Evolutionary conservation across 2,888 invertebrate species (phyloP).

Genomic region (Eupithecia subumbrata): DNA sequence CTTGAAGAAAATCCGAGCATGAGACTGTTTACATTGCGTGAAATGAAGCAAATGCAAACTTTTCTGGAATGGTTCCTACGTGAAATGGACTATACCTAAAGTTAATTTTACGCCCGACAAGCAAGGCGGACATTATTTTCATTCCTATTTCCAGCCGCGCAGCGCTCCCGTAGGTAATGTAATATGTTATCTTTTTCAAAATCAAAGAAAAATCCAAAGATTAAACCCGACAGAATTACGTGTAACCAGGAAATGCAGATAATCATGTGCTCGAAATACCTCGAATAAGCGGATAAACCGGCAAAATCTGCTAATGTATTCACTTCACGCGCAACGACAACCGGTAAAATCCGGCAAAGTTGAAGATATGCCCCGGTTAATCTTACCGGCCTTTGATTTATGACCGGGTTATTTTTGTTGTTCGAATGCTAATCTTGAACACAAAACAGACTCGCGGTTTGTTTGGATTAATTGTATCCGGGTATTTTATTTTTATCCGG

Average conservation of each 20-base stretch:
- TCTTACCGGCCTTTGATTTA: conserved; percentile 75
- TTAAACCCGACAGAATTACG: conserved; percentile 57
- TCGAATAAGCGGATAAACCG: conserved; percentile 63
- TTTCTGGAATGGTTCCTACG: neutral
- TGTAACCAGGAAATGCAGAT: conserved; percentile 58
- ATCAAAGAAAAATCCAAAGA: conserved; percentile 40
- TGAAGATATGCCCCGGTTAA: conserved; percentile 78
- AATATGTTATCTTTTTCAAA: conserved; percentile 8
- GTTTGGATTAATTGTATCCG: conserved; percentile 21
- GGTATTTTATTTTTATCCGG: conserved; percentile 15
- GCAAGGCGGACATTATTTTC: neutral
- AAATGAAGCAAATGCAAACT: too few relatives aligned
- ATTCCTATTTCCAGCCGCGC: neutral
- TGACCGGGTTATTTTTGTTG: conserved; percentile 52
- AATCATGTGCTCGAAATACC: conserved; percentile 66
- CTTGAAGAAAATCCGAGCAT: too few relatives aligned
- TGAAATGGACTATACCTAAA: neutral
- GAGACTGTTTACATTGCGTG: too few relatives aligned
- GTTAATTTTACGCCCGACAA: neutral
- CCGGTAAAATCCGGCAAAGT: conserved; percentile 78
- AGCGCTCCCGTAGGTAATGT: neutral
- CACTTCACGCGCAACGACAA: conserved; percentile 73
- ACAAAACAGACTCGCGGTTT: conserved; percentile 21
- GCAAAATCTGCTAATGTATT: conserved; percentile 73
- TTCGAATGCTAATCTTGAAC: conserved; percentile 44